Base-by-base conservation (phyloP, 1,140 invertebrate species). In the Calliphora vicina region DNA sequence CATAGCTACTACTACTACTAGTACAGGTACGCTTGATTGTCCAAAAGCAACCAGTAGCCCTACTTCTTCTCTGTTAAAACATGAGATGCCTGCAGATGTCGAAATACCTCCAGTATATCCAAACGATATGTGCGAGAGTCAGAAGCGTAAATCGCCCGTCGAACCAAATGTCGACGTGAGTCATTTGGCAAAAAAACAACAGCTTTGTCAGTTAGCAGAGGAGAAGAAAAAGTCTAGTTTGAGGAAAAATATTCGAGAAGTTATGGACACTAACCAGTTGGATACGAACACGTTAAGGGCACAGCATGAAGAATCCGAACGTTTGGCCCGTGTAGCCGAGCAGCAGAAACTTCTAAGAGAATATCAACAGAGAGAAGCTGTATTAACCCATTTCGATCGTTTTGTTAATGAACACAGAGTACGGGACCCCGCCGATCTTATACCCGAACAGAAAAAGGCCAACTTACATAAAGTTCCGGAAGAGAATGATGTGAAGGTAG, bases 251-350 rank as follows among this genome's bases (percentile, higher is more conserved):
- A 97, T 97, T 85, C 93, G 97, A 61, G 97, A 98, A 91, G 97
- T 99, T 1, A 96, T 98, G 93, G 95, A 96, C 87, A 97, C 98
- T 86, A 96, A 95, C 81, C 96, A 98, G 87, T 90, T 99, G 73
- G 97, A 99, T 88, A 95, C 96, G 85, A 95, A 96, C 10, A 99
- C 97, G 8, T 88, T 98, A n/a, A 94, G 94, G 26, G 98, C 98
- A 2, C 97, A 99, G 89, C 92, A 96, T 43, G 97, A 98, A 89
- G 98, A 99, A 91, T 95, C 95, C 86, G 97, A 98, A 88, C 92
- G 98, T 88, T 91, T 97, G 76, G 93, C 94, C 17, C 92, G 96
- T n/a, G 95, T 97, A 29, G 96, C 96, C 87, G 96, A 96, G 86
- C 95, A 96, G 86, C 96, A 97, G 86, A 93, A 94, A 86, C 94